Conservation (phyloP, 2,113 vertebrate species). For the Brachirus orientalis region DNA sequence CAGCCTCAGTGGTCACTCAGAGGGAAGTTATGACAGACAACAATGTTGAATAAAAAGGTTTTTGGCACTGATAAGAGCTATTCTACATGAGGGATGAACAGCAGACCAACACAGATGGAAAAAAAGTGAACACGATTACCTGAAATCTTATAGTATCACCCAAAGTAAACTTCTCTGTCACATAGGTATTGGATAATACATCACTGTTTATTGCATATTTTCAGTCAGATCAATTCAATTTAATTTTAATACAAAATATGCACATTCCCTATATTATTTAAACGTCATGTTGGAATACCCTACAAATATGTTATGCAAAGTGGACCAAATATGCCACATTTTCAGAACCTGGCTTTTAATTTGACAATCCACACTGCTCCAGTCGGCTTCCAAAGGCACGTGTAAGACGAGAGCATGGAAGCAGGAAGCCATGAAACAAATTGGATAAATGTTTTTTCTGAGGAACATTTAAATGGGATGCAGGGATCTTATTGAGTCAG, state of each 20-base stretch:
- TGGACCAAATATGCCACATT: constrained; percentile 39
- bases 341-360: constrained; percentile 27
- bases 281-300: constrained; percentile 42
- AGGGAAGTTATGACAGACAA: constrained; percentile 43
- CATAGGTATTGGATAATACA: neutral
- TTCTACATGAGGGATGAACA: constrained; percentile 30
- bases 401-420: constrained; percentile 61
- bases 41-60: constrained; percentile 53
- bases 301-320: constrained; percentile 43
- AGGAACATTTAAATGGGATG: constrained; percentile 78
- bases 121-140: constrained; percentile 21
- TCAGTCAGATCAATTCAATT: too few species aligned
- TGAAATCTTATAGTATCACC: constrained; percentile 13
- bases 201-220: neutral
- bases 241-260: too few species aligned
- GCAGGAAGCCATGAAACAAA: constrained; percentile 76
- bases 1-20: constrained; percentile 36
- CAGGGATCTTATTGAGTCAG: constrained; percentile 72
- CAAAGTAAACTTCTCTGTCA: neutral
- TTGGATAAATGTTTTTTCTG: constrained; percentile 82
- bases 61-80: constrained; percentile 41
- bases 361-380: constrained; percentile 32
- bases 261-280: constrained; percentile 28
- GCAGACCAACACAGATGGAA: constrained; percentile 9
- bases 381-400: constrained; percentile 49